Evolutionary conservation across 2,888 invertebrate species (phyloP), one percentile per base, ranked within the genome.

Genomic region (Synergus gifuensis): DNA sequence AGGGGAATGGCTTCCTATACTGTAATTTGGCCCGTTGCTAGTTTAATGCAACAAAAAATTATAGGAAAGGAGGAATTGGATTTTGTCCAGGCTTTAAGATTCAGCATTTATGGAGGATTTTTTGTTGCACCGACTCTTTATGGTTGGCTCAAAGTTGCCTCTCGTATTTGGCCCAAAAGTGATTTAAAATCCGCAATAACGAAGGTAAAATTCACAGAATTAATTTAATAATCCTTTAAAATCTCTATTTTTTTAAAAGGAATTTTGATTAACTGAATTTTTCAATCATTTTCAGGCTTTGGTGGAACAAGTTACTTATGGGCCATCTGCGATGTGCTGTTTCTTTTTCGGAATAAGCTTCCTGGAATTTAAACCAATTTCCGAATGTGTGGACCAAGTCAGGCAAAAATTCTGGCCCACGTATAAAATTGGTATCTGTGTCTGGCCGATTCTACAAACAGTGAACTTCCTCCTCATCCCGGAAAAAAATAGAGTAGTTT

Each of bases 71-170:
- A 92, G n/a, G 86, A 92, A 79, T 78, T 92, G 14, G 91, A 92
- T 83, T 90, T 90, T 40, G 77, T 85, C 92, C 94, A 96, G 89
- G 95, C 95, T 84, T 92, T 95, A 58, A 94, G 97, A 82, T 97
- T 96, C 92, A 95, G 96, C 87, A 88, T 97, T 76, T 97, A 96
- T 91, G 97, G 97, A n/a, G 95, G 96, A 11, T 94, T 96, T 73
- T 96, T 96, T 91, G 96, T 96, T 28, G 97, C 97, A 0, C 97
- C 97, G 16, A 96, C 96, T 7, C 92, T 97, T 0, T 97, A 96
- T 88, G 94, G 94, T 79, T 97, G 97, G 97, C 93, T 98, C 69
- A 95, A 95, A 89, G 91, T 96, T 76, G 96, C 96, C n/a, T 95
- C 94, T 85, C 93, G 94, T 77, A 93, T 97, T 91, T 97, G 96